Conservation (phyloP, 2,888 invertebrate genomes). For the Diadegma fenestrale region DNA sequence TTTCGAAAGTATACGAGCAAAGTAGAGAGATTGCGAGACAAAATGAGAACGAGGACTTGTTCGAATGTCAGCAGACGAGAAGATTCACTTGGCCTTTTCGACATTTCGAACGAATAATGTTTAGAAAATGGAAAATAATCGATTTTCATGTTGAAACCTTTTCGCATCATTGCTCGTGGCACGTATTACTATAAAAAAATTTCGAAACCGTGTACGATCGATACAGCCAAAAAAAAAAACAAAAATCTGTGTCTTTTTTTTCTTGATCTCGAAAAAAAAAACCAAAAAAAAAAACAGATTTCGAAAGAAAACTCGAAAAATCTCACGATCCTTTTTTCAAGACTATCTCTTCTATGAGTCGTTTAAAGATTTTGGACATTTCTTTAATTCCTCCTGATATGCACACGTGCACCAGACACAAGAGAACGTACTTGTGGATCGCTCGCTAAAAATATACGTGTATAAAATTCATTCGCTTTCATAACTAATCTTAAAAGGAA, state of each 20-base stretch:
- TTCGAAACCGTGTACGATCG: too few species aligned
- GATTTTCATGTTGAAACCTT: neutral
- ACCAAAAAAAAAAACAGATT: neutral
- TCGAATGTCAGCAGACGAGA: constrained; percentile 29
- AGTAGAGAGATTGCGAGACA: neutral
- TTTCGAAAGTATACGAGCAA: constrained; percentile 17
- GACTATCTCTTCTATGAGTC: constrained; percentile 1
- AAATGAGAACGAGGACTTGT: constrained; percentile 31
- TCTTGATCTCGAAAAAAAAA: neutral
- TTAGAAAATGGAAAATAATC: constrained; percentile 1
- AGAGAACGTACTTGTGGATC: constrained; percentile 21
- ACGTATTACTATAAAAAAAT: neutral
- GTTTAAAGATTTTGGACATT: neutral
- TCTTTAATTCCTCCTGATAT: constrained; percentile 13
- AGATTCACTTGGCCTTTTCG: constrained; percentile 38
- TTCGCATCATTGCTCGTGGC: constrained; percentile 17
- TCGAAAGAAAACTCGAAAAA: neutral
- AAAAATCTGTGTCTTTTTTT: neutral
- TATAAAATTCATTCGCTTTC: constrained; percentile 51
- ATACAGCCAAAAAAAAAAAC: too few species aligned
- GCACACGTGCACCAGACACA: neutral
- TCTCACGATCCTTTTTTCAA: constrained; percentile 3
- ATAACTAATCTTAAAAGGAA: constrained; percentile 36
- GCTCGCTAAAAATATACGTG: constrained; percentile 31
- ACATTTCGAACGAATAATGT: constrained; percentile 48